These are phyloP conservation scores for Chrysaora quinquecirrha DNA, from an alignment of 30 jellyfish, hydroid and myxozoan genomes.

Conservation along the genomic window DNA sequence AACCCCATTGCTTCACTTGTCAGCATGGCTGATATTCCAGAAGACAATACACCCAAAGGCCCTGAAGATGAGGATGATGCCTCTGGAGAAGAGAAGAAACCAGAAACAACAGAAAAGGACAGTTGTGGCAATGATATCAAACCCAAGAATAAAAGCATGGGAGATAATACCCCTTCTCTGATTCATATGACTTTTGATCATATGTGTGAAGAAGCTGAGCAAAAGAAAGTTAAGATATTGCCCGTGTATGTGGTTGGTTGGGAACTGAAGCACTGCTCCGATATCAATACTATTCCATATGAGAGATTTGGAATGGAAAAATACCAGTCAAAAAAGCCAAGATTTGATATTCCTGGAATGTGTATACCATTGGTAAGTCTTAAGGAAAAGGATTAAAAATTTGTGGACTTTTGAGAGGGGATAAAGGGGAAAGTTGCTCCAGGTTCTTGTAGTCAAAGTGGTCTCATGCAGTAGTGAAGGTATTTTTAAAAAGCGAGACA, in stretches of 20 bases:
- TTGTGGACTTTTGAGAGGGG: too few relatives aligned
- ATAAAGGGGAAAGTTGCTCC: too few relatives aligned
- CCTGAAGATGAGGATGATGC: conserved; percentile 67
- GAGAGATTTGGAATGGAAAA: conserved; percentile 49
- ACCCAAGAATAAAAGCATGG: conserved; percentile 24
- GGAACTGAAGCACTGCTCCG: conserved; percentile 62
- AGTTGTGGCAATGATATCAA: conserved; percentile 18
- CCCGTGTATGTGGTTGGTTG: conserved; percentile 68
- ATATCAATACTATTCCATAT: conserved; percentile 53
- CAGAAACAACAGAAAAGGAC: background rate
- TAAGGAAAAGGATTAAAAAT: too few relatives aligned
- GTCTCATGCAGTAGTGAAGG: too few relatives aligned
- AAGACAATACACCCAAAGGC: conserved; percentile 68
- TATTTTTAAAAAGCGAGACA: too few relatives aligned
- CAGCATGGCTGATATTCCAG: conserved; percentile 38
- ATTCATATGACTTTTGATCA: conserved; percentile 49
- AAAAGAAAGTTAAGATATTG: conserved; percentile 30
- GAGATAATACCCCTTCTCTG: conserved; percentile 53
- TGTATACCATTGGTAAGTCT: conserved; percentile 65
- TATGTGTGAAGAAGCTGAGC: conserved; percentile 39
- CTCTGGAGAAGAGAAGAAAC: conserved; percentile 35
- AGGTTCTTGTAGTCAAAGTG: too few relatives aligned
- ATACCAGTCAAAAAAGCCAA: conserved; percentile 30
- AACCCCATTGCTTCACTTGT: background rate
- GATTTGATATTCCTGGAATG: conserved; percentile 78